Conservation (phyloP, 2,797 vertebrate genomes). For the Poecile montanus region DNA sequence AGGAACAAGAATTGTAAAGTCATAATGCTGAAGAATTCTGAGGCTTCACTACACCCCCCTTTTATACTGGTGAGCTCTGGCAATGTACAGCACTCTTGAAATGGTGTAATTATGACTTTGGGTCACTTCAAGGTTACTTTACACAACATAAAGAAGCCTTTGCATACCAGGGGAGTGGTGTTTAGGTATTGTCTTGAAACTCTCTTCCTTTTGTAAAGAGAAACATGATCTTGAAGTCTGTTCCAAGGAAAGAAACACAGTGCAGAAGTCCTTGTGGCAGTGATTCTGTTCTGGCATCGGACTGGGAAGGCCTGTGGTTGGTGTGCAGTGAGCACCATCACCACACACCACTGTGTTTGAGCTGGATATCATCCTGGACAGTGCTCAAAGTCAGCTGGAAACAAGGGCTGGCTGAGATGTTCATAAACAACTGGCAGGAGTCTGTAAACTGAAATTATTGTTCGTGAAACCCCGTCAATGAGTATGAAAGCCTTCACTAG, state of each 20-base stretch:
- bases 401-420: neutral
- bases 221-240: neutral
- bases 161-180: accelerated
- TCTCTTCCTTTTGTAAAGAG: neutral
- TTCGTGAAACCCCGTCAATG: neutral
- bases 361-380: neutral
- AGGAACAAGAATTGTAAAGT: neutral
- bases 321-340: neutral
- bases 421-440: neutral
- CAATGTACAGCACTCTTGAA: neutral
- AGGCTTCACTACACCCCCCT: neutral
- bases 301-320: too few relatives aligned
- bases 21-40: neutral
- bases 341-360: neutral
- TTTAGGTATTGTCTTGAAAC: neutral
- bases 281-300: neutral
- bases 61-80: neutral
- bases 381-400: neutral
- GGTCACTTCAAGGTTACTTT: neutral
- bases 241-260: neutral
- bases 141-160: neutral
- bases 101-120: neutral
- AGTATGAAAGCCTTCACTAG: neutral
- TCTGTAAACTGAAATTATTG: neutral
- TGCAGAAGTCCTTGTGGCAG: neutral